Evolutionary conservation across 2,888 invertebrate species (phyloP), one percentile per base, ranked within the genome.

Genomic region (Catocala nupta): DNA sequence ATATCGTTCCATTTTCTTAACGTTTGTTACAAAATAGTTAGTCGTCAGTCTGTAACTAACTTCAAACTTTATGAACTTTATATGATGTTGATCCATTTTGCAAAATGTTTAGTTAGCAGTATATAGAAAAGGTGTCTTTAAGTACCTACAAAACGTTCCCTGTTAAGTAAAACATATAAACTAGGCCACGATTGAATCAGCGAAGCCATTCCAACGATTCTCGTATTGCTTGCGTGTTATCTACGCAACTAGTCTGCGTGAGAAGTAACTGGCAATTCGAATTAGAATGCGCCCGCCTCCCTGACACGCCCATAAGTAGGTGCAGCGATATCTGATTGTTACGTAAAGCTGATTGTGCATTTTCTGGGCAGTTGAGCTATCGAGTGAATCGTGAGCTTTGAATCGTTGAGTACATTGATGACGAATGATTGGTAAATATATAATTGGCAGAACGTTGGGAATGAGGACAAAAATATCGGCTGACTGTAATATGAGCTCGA

Each of bases 271-370:
- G 83, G 89, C 85, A 90, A 90, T 92, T 92, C 88, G 87, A 90
- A 93, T 92, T 90, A 88, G 92, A 90, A 86, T 87, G 83, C 83
- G 80, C 84, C 87, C 91, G 90, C 91, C 92, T 87, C 64, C 68
- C 65, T 51, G 82, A 64, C 83, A 84, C 92, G 92, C 93, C 93
- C 85, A 82, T 82, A 72, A 80, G 84, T 85, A 84, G 87, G 84
- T 70, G 71, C 82, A 82, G 72, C 78, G 62, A 78, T 91, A 91
- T 92, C 92, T 82, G 92, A 92, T 90, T 77, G 78, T 93, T 90
- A 79, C 77, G 74, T 79, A 79, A 90, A 80, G 68, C 84, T 85
- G 87, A 90, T 89, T 86, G 85, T 90, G 87, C 90, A 85, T 81
- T 87, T 89, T 88, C 84, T 84, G 48, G 48, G 42, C 59, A 59